phyloP scores from a whole-genome alignment of 2,888 invertebrate species.

The Phalera bucephala region DNA sequence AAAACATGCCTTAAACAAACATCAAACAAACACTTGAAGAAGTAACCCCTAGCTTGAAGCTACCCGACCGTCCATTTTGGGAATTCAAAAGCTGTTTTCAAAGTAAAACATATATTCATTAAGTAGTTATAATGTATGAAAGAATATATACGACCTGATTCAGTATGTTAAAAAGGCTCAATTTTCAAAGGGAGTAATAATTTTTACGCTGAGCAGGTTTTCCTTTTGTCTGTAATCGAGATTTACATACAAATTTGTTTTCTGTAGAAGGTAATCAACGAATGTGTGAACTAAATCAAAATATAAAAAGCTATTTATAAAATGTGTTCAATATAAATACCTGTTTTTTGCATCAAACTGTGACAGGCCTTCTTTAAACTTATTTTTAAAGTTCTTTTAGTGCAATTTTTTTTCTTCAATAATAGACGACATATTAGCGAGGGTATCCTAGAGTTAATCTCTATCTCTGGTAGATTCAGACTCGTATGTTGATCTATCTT shows the following conservation, averaged over 20 bases:
- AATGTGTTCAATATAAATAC: not conserved
- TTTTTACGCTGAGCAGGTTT: not conserved
- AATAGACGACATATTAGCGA: no score
- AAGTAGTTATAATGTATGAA: not conserved
- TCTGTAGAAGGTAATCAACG: not conserved
- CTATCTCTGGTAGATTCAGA: no score
- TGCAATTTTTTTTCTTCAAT: no score
- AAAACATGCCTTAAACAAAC: not conserved
- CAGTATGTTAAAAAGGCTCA: not conserved
- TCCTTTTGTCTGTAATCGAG: not conserved
- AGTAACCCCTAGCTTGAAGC: not conserved
- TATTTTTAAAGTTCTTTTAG: no score
- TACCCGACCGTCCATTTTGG: not conserved
- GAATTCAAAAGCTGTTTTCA: not conserved
- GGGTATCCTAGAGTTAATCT: no score
- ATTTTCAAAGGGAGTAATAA: not conserved
- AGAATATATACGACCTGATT: not conserved
- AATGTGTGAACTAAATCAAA: not conserved
- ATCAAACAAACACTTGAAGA: slow-evolving; percentile 1
- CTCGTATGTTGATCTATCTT: no score
- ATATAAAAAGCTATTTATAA: not conserved
- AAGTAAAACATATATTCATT: not conserved
- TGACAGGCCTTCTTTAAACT: no score
- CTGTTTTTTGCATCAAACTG: no score
- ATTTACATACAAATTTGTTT: not conserved